Evolutionary conservation across 2,888 invertebrate species (phyloP).

Genomic region (Antitype chi): DNA sequence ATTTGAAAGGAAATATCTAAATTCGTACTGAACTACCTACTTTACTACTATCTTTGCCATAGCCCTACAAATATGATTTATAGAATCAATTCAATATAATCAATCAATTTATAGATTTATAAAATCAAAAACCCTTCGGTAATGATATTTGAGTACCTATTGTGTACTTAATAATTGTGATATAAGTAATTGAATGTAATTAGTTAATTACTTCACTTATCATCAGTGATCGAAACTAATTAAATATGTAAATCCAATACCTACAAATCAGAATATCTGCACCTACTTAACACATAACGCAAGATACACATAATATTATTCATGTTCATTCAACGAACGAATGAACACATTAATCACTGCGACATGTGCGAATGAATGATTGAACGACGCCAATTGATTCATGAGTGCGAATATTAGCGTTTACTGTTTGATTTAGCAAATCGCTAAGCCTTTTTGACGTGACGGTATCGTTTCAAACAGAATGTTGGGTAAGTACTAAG

Average conservation of each 20-base stretch:
- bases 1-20: not conserved
- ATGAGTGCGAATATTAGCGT: slow-evolving; percentile 42
- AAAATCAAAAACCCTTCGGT: not conserved
- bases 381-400: slow-evolving; percentile 52
- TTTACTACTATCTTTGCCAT: not conserved
- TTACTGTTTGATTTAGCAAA: slow-evolving; percentile 37
- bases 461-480: slow-evolving; percentile 14
- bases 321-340: slow-evolving; percentile 28
- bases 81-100: too few relatives aligned
- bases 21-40: not conserved
- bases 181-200: too few relatives aligned
- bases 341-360: slow-evolving; percentile 48
- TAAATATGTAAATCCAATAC: not conserved
- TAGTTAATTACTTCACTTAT: not conserved
- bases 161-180: not conserved
- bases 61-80: not conserved
- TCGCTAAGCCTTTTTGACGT: slow-evolving; percentile 23
- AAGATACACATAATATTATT: slow-evolving; percentile 15
- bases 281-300: not conserved
- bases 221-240: not conserved
- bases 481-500: not conserved
- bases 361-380: slow-evolving; percentile 51
- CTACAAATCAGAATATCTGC: not conserved
- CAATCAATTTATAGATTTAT: too few relatives aligned
- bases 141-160: not conserved